Base-by-base conservation (phyloP, 2,797 vertebrate genomes). In the Mastacembelus armatus region DNA sequence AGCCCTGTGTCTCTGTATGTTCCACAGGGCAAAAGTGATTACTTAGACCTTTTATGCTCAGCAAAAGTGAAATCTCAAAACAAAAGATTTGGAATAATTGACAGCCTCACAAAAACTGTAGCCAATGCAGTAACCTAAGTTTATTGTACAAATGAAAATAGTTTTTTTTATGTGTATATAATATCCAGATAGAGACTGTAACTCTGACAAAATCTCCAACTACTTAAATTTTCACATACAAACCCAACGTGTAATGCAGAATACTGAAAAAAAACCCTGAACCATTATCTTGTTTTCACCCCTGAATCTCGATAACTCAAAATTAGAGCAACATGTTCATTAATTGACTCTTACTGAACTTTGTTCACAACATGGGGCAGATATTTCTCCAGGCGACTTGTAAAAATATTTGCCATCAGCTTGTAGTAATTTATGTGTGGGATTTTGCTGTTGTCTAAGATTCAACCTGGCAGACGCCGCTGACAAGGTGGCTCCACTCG, bases 391-490 rank as follows among this genome's bases (percentile, higher is more conserved):
- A 73, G 63, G 62, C 35, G 2, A 27, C n/a, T 61, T 56, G 30
- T 55, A 29, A 59, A 61, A 60, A 49, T 47, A 21, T 47, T 14
- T 21, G 27, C 24, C 33, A 58, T 73, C 29, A 79, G 40, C 47
- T 56, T 50, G 32, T 48, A 21, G 30, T 71, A 50, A 81, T 81
- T 64, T 74, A 61, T 27, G 54, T 0, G 33, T 60, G 33, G 36
- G 30, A 33, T 80, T 80, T 80, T 79, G 30, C n/a, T n/a, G 61
- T 9, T 79, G 65, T 85, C 84, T 79, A 80, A 63, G 36, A 32
- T 44, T 56, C 19, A 47, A 58, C 33, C 33, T 62, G 71, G 76
- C 56, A 83, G 27, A 43, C 2, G 7, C 32, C 27, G 38, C 26
- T 49, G 45, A 60, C 76, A 67, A 67, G 74, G 54, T 60, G 49